Evolutionary conservation across 2,888 invertebrate species (phyloP).

Genomic region (Arenicola marina): DNA sequence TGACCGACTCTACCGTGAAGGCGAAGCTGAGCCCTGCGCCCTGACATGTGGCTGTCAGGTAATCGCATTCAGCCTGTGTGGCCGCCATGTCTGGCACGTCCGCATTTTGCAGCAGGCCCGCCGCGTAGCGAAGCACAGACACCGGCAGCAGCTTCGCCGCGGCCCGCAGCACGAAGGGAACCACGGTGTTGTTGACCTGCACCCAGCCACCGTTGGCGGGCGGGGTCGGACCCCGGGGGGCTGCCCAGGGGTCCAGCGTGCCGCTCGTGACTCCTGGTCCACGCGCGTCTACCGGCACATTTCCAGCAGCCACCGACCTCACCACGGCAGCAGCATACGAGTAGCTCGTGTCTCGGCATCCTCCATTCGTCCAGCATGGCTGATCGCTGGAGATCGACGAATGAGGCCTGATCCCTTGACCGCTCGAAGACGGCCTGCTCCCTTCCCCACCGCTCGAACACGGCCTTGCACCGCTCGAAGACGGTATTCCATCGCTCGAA

Average conservation of each 20-base stretch:
- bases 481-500: conserved; percentile 4
- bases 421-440: too few relatives aligned
- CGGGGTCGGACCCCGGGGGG: not conserved
- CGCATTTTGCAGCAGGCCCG: conserved; percentile 44
- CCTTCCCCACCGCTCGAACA: too few relatives aligned
- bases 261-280: too few relatives aligned
- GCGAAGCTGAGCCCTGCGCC: conserved; percentile 49
- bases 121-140: conserved; percentile 54
- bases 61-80: conserved; percentile 45
- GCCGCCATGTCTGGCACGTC: conserved; percentile 42
- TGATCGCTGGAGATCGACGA: too few relatives aligned
- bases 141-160: conserved; percentile 83
- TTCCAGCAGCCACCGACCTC: not conserved
- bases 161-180: conserved; percentile 82
- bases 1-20: conserved; percentile 45
- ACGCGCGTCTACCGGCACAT: too few relatives aligned
- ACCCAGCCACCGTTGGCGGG: conserved; percentile 43
- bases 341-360: conserved; percentile 2
- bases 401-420: too few relatives aligned
- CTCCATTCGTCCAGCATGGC: too few relatives aligned
- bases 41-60: conserved; percentile 52
- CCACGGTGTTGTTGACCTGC: conserved; percentile 80
- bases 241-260: too few relatives aligned
- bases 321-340: conserved; percentile 16
- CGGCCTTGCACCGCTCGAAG: too few relatives aligned